A percentile compares a stretch with the other conserved stretches of the same genome.
Conservation (phyloP, 2,113 vertebrate species). For the Equus przewalskii region DNA sequence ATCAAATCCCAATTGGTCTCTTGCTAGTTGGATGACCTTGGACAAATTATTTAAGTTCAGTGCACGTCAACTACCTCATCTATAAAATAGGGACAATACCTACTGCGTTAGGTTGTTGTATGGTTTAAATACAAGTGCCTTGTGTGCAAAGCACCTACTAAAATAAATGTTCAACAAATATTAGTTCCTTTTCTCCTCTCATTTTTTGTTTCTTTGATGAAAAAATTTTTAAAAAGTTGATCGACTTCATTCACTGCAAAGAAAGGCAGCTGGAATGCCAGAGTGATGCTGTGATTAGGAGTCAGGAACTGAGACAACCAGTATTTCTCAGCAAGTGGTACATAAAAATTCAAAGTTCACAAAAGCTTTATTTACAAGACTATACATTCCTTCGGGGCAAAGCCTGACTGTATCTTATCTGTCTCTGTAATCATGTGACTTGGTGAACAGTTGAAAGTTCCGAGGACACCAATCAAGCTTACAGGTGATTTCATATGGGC, state of each 20-base stretch:
- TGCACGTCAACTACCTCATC: neutral
- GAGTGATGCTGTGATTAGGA: neutral
- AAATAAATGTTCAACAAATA: constrained; percentile 21
- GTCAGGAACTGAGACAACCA: neutral
- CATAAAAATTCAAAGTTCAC: constrained; percentile 54
- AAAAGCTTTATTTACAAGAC: neutral
- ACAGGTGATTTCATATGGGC: neutral
- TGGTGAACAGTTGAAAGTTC: constrained; percentile 34
- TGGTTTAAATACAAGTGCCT: neutral
- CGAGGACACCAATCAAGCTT: neutral
- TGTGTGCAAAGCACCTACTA: neutral
- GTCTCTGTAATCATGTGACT: constrained; percentile 15
- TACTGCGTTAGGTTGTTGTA: neutral
- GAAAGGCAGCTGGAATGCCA: neutral
- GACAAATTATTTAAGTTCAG: neutral
- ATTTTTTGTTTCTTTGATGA: constrained; percentile 38
- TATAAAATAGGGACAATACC: neutral
- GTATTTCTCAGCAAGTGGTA: constrained; percentile 10
- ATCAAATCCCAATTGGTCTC: neutral
- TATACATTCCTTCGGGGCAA: constrained; percentile 19
- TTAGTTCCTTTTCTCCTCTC: neutral
- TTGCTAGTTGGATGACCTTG: neutral
- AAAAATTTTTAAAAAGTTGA: neutral
- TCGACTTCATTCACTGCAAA: neutral
- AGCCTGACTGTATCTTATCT: neutral